A percentile compares a stretch with the other conserved stretches of the same genome.
Evolutionary conservation across 2,797 vertebrate species (phyloP).

Genomic region (Bradypodion pumilum): DNA sequence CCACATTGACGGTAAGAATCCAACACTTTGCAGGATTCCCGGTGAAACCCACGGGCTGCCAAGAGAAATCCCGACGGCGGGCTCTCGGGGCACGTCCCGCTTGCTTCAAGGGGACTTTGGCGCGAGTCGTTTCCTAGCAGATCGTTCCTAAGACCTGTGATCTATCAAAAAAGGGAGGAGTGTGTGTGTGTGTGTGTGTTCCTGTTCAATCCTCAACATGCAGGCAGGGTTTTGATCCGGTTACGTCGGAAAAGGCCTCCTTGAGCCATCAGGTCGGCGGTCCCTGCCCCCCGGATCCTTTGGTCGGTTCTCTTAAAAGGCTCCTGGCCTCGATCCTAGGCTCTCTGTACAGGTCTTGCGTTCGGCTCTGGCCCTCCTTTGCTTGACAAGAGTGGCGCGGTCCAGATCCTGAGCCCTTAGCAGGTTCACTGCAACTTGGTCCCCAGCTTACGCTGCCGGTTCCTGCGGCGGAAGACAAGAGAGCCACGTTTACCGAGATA

Average conservation of each 20-base stretch:
- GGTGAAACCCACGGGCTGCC: background rate
- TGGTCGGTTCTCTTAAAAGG: conserved; percentile 80
- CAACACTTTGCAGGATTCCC: background rate
- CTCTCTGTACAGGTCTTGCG: conserved; percentile 64
- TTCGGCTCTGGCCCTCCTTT: conserved; percentile 51
- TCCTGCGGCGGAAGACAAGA: conserved; percentile 75
- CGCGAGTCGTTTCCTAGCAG: background rate
- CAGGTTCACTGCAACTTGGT: conserved; percentile 94
- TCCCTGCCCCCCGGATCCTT: conserved; percentile 63
- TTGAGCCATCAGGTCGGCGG: conserved; percentile 76
- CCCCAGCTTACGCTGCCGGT: conserved; percentile 98
- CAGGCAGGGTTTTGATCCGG: conserved; percentile 82
- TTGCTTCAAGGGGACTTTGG: background rate
- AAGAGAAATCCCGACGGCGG: accelerated
- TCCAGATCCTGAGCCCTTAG: conserved; percentile 61
- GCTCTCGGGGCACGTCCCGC: background rate
- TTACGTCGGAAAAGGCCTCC: conserved; percentile 82
- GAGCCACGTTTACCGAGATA: no score
- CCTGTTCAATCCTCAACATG: conserved; percentile 87
- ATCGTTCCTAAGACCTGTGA: conserved; percentile 75
- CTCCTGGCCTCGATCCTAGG: conserved; percentile 73
- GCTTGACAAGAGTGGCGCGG: conserved; percentile 24
- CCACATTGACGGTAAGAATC: conserved; percentile 61
- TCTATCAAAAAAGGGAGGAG: conserved; percentile 79
- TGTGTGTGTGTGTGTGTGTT: conserved; percentile 61